Conservation (phyloP, 2,113 vertebrate species). For the Mus pahari region DNA sequence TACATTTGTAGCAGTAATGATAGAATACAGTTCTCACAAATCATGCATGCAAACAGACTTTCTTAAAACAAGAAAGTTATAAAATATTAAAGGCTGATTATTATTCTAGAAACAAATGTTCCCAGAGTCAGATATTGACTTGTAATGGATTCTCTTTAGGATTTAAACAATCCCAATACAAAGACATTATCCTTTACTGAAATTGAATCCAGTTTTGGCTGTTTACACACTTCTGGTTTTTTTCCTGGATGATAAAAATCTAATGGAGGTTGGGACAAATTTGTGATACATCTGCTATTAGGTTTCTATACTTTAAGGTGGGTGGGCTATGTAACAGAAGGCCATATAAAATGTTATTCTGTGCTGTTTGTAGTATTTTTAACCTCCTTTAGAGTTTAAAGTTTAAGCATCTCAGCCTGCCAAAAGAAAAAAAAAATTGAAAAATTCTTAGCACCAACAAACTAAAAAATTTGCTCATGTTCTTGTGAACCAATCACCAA, state of each 20-base stretch:
- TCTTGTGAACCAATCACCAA: not conserved
- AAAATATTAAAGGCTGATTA: not conserved
- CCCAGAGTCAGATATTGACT: not conserved
- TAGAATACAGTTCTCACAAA: not conserved
- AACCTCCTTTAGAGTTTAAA: not conserved
- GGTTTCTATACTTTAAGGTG: not conserved
- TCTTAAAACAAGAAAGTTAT: not conserved
- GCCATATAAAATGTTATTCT: not conserved
- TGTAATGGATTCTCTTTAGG: not conserved
- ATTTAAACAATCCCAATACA: not conserved
- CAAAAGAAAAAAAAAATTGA: too few species aligned
- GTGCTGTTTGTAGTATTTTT: not conserved
- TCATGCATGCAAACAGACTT: not conserved
- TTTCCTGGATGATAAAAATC: not conserved
- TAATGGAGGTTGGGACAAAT: not conserved
- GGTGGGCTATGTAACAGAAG: not conserved
- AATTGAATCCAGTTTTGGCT: not conserved
- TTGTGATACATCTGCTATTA: not conserved
- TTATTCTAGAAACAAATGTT: not conserved
- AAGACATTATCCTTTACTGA: not conserved
- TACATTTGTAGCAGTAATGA: not conserved
- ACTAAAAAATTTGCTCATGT: not conserved
- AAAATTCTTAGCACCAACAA: not conserved
- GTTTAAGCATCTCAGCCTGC: not conserved
- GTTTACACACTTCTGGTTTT: not conserved